These are phyloP conservation scores for Peromyscus californicus DNA, from an alignment of 2,113 vertebrate genomes.

Conservation along the genomic window DNA sequence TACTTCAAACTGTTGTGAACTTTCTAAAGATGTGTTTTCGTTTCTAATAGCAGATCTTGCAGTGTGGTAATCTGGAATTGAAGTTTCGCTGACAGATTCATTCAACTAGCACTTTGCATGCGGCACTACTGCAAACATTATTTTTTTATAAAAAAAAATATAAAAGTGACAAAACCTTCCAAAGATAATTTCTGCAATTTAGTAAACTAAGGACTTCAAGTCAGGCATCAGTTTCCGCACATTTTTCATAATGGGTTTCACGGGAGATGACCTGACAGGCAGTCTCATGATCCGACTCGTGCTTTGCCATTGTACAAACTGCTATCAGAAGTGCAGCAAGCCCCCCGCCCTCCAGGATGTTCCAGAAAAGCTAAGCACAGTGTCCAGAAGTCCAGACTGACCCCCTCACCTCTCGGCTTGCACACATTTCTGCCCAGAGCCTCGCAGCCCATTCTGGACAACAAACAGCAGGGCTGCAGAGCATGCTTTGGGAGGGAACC, in stretches of 20 bases:
- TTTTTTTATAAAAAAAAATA: constrained; percentile 73
- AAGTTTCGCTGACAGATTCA: constrained; percentile 89
- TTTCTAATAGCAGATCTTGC: constrained; percentile 86
- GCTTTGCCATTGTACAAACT: constrained; percentile 81
- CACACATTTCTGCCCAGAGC: constrained; percentile 81
- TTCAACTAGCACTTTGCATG: constrained; percentile 84
- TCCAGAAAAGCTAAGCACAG: constrained; percentile 82
- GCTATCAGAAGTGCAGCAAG: constrained; percentile 66
- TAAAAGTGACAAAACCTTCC: constrained; percentile 83
- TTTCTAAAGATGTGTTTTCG: constrained; percentile 88
- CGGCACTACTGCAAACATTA: constrained; percentile 83
- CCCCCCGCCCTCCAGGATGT: constrained; percentile 80
- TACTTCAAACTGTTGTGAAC: constrained; percentile 87
- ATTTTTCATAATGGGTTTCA: constrained; percentile 91
- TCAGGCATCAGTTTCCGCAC: constrained; percentile 85
- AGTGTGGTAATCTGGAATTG: constrained; percentile 85
- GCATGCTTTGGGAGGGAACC: constrained; percentile 76
- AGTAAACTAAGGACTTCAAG: constrained; percentile 85
- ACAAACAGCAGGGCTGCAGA: constrained; percentile 83
- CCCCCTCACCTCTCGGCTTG: constrained; percentile 89
- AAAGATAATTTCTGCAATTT: constrained; percentile 88
- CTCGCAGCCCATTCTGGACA: constrained; percentile 78
- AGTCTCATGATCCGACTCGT: constrained; percentile 90
- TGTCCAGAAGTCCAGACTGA: constrained; percentile 94
- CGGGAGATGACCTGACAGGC: constrained; percentile 94